Percentiles rank a stretch among this genome's conserved stretches.
Evolutionary conservation across 2,113 vertebrate genomes (phyloP).

Genomic region (Microcebus lehilahytsara): DNA sequence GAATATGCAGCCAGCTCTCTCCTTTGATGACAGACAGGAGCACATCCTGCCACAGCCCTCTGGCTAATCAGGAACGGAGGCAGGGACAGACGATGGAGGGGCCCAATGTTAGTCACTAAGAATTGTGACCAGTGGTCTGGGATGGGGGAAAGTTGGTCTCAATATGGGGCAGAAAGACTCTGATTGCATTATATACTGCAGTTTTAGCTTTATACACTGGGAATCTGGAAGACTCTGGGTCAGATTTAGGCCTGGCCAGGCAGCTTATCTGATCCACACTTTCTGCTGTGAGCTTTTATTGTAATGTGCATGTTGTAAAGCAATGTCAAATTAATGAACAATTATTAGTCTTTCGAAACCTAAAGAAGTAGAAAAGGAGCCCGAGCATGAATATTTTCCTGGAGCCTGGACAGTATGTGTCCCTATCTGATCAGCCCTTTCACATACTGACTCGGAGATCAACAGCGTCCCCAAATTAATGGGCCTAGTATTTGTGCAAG

Average conservation of each 20-base stretch:
- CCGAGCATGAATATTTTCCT: no score
- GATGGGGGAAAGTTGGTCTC: neutral
- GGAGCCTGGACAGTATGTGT: neutral
- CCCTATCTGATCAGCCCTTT: no score
- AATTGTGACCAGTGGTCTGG: no score
- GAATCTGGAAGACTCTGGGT: neutral
- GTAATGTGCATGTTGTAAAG: neutral
- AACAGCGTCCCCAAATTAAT: accelerated
- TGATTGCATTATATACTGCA: accelerated
- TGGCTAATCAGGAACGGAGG: neutral
- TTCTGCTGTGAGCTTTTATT: neutral
- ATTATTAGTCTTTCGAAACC: neutral
- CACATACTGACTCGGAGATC: accelerated
- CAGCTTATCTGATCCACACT: no score
- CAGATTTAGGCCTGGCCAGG: neutral
- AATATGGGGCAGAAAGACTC: neutral
- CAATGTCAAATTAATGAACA: accelerated
- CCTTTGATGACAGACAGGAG: neutral
- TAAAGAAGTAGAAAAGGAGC: neutral
- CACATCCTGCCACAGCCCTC: neutral
- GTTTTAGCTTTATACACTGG: neutral
- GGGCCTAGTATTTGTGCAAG: neutral
- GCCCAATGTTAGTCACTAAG: neutral
- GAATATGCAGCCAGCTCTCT: neutral
- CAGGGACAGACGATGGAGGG: neutral